phyloP scores from a whole-genome alignment of 2,113 vertebrate species.

The Poeciliopsis turrubarensis region DNA sequence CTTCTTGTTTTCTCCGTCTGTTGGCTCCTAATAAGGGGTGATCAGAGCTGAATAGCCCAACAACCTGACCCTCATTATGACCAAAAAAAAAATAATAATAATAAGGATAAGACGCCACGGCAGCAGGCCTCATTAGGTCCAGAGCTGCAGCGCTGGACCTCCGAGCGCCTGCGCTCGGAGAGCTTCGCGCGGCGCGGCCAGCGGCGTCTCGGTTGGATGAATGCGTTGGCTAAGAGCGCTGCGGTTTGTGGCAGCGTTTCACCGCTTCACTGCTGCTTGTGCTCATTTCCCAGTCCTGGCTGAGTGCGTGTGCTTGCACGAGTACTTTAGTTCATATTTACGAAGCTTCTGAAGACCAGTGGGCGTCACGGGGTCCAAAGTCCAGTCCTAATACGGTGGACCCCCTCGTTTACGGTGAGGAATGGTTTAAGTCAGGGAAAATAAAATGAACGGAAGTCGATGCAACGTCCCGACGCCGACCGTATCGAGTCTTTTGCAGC shows the following conservation, averaged over 20 bases:
- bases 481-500: too few relatives aligned
- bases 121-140: slow-evolving; percentile 70
- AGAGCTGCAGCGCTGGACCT: too few relatives aligned
- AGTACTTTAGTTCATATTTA: too few relatives aligned
- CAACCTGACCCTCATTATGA: slow-evolving; percentile 75
- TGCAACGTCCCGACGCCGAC: too few relatives aligned
- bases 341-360: too few relatives aligned
- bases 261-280: background rate
- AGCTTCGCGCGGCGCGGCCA: slow-evolving; percentile 36
- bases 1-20: slow-evolving; percentile 30
- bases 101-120: slow-evolving; percentile 62
- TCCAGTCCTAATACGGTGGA: too few relatives aligned
- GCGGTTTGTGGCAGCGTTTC: slow-evolving; percentile 7
- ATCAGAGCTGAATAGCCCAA: slow-evolving; percentile 70
- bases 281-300: background rate
- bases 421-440: too few relatives aligned
- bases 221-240: slow-evolving; percentile 19
- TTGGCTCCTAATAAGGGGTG: slow-evolving; percentile 64
- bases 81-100: slow-evolving; percentile 48
- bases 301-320: background rate
- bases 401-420: too few relatives aligned
- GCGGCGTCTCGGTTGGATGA: slow-evolving; percentile 26
- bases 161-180: too few relatives aligned
- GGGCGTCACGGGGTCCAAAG: too few relatives aligned
- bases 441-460: too few relatives aligned